Base-by-base conservation (phyloP, 1,140 invertebrate genomes). In the Brachionus paranguensis region DNA sequence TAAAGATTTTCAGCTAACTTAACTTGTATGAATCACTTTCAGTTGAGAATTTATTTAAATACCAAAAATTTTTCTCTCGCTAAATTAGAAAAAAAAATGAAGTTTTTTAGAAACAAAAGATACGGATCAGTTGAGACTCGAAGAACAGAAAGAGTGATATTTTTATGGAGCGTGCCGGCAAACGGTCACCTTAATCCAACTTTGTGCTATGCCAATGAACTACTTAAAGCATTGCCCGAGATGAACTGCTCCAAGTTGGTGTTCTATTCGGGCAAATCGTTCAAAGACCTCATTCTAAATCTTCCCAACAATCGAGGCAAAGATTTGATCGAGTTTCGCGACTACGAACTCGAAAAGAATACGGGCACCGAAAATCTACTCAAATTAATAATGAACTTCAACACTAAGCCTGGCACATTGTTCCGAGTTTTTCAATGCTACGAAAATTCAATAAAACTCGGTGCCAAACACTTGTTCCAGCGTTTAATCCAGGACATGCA, bases 341-440 rank as follows among this genome's bases (percentile, higher is more conserved):
- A 81, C 43, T 81, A 81, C 27, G 53, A 64, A 20, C 78, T 81
- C 6, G 78, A 81, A 47, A 81, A 81, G 20, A 45, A 68, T 7
- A 64, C 64, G 1, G 78, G 78, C 24, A 43, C 78, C 17, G 60
- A 68, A 41, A 81, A 81, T 81, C 24, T 81, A 0, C 50, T 81
- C 24, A 81, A 81, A 81, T 41, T 68, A 81, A 64, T 81, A 20
- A 81, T 81, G 78, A 37, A 81, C 27, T 81, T 81, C 24, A 55
- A 81, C 53, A 81, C 78, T n/a, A 60, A 55, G 24, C 78, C 78
- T 20, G 78, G 78, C 11, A 64, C 78, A 12, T 45, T 81, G 4
- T 81, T 81, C 27, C 27, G 78, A 81, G 78, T 81, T 41, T 81
- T 81, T 81, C 53, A 81, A 60, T 81, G 78, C 24, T 81, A 81